Evolutionary conservation across 2,888 invertebrate genomes (phyloP).

Genomic region (Ormia ochracea): DNA sequence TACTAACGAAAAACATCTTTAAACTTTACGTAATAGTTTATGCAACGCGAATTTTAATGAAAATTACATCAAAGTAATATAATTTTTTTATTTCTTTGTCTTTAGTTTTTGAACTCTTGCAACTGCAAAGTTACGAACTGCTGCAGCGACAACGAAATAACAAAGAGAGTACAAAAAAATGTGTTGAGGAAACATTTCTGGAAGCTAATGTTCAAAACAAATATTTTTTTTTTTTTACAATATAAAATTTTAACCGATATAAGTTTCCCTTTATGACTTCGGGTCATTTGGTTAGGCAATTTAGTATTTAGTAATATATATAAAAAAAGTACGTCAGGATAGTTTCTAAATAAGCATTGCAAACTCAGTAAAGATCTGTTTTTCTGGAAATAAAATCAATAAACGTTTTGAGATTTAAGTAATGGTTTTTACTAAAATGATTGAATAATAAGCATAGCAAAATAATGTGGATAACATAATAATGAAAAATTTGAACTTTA

Average conservation of each 20-base stretch:
- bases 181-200: background rate
- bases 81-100: slow-evolving; percentile 21
- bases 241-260: background rate
- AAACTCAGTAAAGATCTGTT: too few relatives aligned
- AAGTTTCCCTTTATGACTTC: background rate
- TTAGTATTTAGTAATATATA: background rate
- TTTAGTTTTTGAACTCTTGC: slow-evolving; percentile 4
- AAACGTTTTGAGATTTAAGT: too few relatives aligned
- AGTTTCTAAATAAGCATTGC: too few relatives aligned
- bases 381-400: too few relatives aligned
- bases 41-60: slow-evolving; percentile 39
- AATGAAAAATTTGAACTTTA: background rate
- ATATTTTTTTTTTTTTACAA: background rate
- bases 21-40: slow-evolving; percentile 30
- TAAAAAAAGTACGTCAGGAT: too few relatives aligned
- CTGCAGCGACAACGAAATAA: background rate
- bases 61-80: slow-evolving; percentile 28
- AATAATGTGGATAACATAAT: background rate
- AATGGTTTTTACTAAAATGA: background rate
- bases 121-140: background rate
- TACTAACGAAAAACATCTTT: slow-evolving; percentile 1
- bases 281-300: too few relatives aligned
- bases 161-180: background rate
- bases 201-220: background rate
- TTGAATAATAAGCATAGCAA: background rate